These are phyloP conservation scores for Philaenus spumarius DNA, from an alignment of 1,140 invertebrate genomes.

Conservation along the genomic window DNA sequence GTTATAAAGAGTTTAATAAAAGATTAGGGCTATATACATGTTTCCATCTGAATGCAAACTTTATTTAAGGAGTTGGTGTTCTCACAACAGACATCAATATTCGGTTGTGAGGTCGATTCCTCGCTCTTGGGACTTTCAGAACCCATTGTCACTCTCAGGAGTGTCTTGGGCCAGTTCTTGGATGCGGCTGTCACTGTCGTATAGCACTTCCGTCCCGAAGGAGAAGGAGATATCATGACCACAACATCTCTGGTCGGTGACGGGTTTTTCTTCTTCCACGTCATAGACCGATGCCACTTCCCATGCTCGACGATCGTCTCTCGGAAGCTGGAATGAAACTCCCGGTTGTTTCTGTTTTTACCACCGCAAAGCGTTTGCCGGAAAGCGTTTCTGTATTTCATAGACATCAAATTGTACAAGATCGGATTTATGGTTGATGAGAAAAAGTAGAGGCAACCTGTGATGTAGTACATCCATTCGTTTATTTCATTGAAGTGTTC, in stretches of 20 bases:
- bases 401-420: conserved; percentile 87
- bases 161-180: conserved; percentile 12
- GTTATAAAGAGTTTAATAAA: no score
- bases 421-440: conserved; percentile 87
- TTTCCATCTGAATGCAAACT: conserved; percentile 18
- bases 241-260: conserved; percentile 15
- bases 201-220: no score
- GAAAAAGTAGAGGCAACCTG: conserved; percentile 80
- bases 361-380: conserved; percentile 65
- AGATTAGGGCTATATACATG: conserved; percentile 12
- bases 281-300: conserved; percentile 3
- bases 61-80: neutral
- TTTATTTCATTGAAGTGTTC: conserved; percentile 59
- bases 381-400: conserved; percentile 74
- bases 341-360: conserved; percentile 47
- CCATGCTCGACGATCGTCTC: conserved; percentile 24
- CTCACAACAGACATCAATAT: no score
- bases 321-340: conserved; percentile 27
- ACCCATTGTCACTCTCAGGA: conserved; percentile 11
- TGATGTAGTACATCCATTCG: conserved; percentile 70
- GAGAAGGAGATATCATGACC: conserved; percentile 1
- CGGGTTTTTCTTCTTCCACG: conserved; percentile 7
- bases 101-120: no score
- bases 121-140: neutral
- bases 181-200: conserved; percentile 6